Percentiles rank a stretch among this genome's conserved stretches.
phyloP scores from a whole-genome alignment of 2,888 invertebrate genomes.

The Meteorus colon region DNA sequence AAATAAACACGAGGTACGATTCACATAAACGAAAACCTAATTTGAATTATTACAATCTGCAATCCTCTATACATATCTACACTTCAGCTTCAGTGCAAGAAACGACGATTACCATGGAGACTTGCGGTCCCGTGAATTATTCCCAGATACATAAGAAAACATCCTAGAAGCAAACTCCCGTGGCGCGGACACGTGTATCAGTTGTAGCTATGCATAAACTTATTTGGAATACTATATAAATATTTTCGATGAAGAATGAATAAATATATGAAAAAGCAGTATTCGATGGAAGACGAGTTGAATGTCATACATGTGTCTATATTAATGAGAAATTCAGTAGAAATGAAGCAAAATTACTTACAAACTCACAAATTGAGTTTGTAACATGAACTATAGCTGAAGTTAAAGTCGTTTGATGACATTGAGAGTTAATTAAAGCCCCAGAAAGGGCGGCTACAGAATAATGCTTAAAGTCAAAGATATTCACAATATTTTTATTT shows the following conservation, averaged over 20 bases:
- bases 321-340: too few relatives aligned
- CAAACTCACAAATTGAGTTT: too few relatives aligned
- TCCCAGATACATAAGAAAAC: conserved; percentile 46
- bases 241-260: background rate
- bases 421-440: too few relatives aligned
- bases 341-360: too few relatives aligned
- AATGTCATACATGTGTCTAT: too few relatives aligned
- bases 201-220: conserved; percentile 29
- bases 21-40: conserved; percentile 46
- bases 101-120: conserved; percentile 51
- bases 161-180: conserved; percentile 29
- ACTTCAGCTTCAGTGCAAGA: conserved; percentile 42
- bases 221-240: conserved; percentile 4
- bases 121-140: conserved; percentile 50
- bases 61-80: conserved; percentile 30
- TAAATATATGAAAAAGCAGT: background rate
- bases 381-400: too few relatives aligned
- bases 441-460: too few relatives aligned
- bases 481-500: too few relatives aligned
- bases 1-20: conserved; percentile 30
- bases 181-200: conserved; percentile 37
- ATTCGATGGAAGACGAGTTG: too few relatives aligned
- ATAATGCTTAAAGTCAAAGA: too few relatives aligned
- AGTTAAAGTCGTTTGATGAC: too few relatives aligned
- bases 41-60: conserved; percentile 53